Percentiles rank a stretch among this genome's conserved stretches.
These are phyloP conservation scores for Graptemys geographica DNA, from an alignment of 2,797 vertebrate genomes.

Conservation along the genomic window DNA sequence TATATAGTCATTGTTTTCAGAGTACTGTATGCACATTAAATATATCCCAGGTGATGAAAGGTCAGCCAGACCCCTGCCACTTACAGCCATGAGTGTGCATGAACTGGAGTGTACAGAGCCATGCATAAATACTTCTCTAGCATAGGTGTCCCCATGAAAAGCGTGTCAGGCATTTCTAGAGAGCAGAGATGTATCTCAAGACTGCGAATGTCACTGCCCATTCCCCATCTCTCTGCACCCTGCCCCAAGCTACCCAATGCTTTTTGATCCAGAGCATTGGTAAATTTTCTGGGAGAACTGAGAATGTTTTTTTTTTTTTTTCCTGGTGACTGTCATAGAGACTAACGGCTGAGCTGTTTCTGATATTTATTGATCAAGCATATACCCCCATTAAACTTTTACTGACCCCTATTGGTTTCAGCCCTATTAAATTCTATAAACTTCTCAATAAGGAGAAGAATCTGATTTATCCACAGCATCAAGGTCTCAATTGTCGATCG, in stretches of 20 bases:
- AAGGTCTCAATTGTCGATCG: neutral
- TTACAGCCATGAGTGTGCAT: neutral
- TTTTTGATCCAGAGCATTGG: neutral
- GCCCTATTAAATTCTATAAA: accelerated
- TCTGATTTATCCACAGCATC: neutral
- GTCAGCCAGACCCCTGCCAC: neutral
- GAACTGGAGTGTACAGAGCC: accelerated
- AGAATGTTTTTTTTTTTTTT: neutral
- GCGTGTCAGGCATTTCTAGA: neutral
- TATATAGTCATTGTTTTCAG: accelerated
- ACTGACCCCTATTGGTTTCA: neutral
- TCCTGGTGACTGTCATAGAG: neutral
- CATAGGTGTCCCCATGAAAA: neutral
- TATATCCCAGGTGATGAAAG: accelerated
- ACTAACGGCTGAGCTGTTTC: neutral
- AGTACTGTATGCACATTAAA: neutral
- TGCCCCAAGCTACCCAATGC: neutral
- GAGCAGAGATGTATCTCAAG: accelerated
- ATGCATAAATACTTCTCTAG: accelerated
- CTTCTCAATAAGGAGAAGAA: neutral
- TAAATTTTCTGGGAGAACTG: accelerated
- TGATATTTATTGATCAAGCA: accelerated
- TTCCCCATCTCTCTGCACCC: neutral
- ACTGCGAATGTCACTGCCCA: slow-evolving; percentile 48
- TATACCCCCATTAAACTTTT: neutral